phyloP scores from a whole-genome alignment of 53 echinoderm and acorn worm species.

The Paelopatides confundens region DNA sequence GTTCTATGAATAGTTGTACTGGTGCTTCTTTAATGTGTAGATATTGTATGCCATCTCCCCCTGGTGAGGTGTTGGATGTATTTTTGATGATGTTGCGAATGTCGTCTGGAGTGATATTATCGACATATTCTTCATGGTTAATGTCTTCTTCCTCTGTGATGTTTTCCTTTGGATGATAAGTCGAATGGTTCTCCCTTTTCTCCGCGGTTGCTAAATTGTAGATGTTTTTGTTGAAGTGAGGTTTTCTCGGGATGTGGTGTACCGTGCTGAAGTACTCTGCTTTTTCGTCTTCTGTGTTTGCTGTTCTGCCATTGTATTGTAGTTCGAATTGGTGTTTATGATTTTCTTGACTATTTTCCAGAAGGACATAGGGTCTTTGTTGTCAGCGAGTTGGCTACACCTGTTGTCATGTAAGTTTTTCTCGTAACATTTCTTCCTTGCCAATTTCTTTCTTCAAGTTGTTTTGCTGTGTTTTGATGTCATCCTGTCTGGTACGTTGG shows the following conservation, averaged over 20 bases:
- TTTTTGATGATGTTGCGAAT: background rate
- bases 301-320: background rate
- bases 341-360: conserved; percentile 18
- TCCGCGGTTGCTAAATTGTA: background rate
- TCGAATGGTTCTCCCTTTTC: background rate
- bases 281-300: background rate
- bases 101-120: background rate
- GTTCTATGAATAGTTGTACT: no score
- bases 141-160: background rate
- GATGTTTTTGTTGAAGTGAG: background rate
- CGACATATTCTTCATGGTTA: background rate
- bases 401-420: background rate
- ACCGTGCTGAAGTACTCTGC: conserved; percentile 18
- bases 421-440: background rate
- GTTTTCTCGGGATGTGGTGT: background rate
- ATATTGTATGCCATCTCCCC: background rate
- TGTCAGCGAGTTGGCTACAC: background rate
- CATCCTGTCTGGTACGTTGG: background rate
- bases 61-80: background rate
- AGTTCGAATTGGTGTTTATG: background rate
- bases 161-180: background rate
- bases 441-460: background rate
- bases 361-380: background rate
- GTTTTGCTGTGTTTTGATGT: background rate
- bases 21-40: background rate